These are phyloP conservation scores for Mormyrops attenuatus DNA, from an alignment of 2,797 vertebrate species.

Conservation along the genomic window DNA sequence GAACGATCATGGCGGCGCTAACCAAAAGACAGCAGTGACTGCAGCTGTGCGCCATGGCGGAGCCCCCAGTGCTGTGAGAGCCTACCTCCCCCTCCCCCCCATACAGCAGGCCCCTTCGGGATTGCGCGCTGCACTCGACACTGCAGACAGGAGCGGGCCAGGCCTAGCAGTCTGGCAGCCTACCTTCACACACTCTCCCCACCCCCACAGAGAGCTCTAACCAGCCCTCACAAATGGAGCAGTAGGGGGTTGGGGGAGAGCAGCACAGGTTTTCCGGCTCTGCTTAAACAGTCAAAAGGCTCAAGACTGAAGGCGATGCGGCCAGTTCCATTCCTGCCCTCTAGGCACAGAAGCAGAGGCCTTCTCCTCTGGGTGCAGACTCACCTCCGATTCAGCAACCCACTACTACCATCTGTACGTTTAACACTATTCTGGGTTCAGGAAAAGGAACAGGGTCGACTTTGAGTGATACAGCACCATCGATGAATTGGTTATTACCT, in stretches of 20 bases:
- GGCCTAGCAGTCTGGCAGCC: not conserved
- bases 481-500: not conserved
- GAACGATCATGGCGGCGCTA: not conserved
- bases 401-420: not conserved
- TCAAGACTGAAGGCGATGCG: not conserved
- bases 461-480: not conserved
- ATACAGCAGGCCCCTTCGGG: slow-evolving; percentile 3
- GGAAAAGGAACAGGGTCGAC: not conserved
- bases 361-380: not conserved
- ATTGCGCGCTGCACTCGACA: not conserved
- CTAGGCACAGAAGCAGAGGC: not conserved
- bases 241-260: not conserved
- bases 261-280: not conserved
- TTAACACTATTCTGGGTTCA: not conserved
- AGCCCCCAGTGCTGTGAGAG: not conserved
- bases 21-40: not conserved
- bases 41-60: not conserved
- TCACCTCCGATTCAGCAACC: not conserved
- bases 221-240: slow-evolving; percentile 13
- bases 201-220: not conserved
- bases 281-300: slow-evolving; percentile 3
- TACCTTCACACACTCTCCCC: not conserved
- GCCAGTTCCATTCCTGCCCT: not conserved
- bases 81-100: not conserved
- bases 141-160: not conserved